Base-by-base conservation (phyloP, 2,797 vertebrate species). In the Octomys mimax region DNA sequence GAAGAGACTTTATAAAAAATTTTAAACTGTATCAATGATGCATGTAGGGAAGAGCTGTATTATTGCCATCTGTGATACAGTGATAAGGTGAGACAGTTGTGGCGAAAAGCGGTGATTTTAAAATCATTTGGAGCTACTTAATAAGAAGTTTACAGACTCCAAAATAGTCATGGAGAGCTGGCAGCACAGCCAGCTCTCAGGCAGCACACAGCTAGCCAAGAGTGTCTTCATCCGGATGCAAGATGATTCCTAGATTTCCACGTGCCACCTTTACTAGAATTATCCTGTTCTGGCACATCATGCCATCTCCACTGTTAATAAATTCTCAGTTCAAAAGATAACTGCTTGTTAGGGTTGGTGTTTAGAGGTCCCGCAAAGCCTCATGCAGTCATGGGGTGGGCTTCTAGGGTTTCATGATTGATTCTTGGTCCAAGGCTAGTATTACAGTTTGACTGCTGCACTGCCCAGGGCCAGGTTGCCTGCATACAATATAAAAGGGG, bases 221-320 rank as follows among this genome's bases (percentile, higher is more conserved):
- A 66, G 28, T 6, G 94, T 91, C 59, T 84, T 39, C n/a, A 78
- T 78, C 57, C 4, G n/a, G 83, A 66, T 75, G 10, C 2, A 73
- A 36, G 36, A 39, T 11, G 19, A 42, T 14, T 75, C 49, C 31
- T n/a, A 96, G 73, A 92, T 86, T 24, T 0, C 3, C 8, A 2
- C 1, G 28, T 3, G 59, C 39, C 39, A 95, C 42, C 54, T 90
- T 91, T 57, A 42, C 64, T 78, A 16, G 33, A 80, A 86, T 88
- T 87, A 90, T 78, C 42, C 75, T 92, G 14, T 22, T 13, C 70
- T 85, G 68, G 49, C 22, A 96, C 95, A 93, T 96, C 12, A 78
- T 39, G 52, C 36, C 71, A 13, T 61, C 19, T 86, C 49, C 52
- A 1, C 81, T 70, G 84, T 12, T 33, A 57, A n/a, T n/a, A 24